Conservation (phyloP, 2,888 invertebrate species). For the Schizaphis graminum region DNA sequence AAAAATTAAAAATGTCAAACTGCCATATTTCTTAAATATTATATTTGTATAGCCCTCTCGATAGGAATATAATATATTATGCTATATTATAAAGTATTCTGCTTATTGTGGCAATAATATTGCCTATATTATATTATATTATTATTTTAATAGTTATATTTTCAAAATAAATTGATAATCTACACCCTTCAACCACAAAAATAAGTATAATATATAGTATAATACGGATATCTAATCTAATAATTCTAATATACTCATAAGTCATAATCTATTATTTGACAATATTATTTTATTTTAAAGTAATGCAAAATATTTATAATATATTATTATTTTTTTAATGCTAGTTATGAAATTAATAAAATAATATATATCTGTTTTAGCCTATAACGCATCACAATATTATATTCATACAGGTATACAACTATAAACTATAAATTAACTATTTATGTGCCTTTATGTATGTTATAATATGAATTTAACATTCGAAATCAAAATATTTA, state of each 20-base stretch:
- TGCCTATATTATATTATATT: background rate
- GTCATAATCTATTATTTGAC: background rate
- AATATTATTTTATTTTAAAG: background rate
- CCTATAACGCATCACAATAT: background rate
- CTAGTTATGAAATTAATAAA: background rate
- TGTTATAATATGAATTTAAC: background rate
- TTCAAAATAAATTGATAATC: background rate
- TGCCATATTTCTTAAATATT: background rate
- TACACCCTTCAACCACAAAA: background rate
- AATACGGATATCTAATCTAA: background rate
- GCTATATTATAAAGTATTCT: background rate
- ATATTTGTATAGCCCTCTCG: background rate
- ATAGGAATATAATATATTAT: background rate
- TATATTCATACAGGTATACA: no score
- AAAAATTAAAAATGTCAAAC: slow-evolving; percentile 7
- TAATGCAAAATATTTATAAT: background rate
- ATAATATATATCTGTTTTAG: background rate
- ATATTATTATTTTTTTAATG: background rate
- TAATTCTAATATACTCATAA: background rate
- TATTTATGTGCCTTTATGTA: background rate
- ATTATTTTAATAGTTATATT: background rate
- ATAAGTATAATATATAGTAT: background rate
- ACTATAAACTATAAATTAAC: background rate
- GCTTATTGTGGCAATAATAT: background rate
- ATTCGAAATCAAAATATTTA: background rate